These are phyloP conservation scores for Phaenicophaeus curvirostris DNA, from an alignment of 2,797 vertebrate species.

Conservation along the genomic window DNA sequence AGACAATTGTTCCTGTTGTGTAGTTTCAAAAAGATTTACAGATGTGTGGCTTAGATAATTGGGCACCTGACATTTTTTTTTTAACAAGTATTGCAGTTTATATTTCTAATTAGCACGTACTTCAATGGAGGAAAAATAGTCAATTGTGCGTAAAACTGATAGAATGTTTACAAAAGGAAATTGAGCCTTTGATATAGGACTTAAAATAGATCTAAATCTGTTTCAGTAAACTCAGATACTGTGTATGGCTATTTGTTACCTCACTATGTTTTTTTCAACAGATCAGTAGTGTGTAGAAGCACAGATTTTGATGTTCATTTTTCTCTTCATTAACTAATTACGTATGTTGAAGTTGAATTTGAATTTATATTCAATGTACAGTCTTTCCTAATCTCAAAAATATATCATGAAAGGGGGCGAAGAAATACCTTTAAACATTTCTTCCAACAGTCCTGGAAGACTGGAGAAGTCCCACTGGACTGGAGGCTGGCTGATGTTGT, in stretches of 20 bases:
- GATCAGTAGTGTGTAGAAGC: background rate
- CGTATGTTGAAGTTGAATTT: background rate
- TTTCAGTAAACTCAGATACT: background rate
- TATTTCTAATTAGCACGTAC: constrained; percentile 54
- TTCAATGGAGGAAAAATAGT: constrained; percentile 23
- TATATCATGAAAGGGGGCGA: background rate
- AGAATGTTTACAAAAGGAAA: constrained; percentile 10
- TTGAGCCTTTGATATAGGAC: background rate
- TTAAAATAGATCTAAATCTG: constrained; percentile 7
- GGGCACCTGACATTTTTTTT: background rate
- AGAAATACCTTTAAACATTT: background rate
- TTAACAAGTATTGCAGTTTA: constrained; percentile 17
- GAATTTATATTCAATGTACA: background rate
- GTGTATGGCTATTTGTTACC: background rate
- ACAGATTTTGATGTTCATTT: background rate
- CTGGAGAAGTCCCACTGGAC: too few relatives aligned
- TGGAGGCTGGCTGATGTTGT: too few relatives aligned
- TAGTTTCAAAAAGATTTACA: background rate
- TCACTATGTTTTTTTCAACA: background rate
- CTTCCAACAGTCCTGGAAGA: too few relatives aligned
- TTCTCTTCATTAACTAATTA: background rate
- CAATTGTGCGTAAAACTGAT: background rate
- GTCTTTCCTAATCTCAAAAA: background rate
- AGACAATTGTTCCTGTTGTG: background rate
- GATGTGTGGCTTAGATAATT: constrained; percentile 43